Percentiles rank a stretch among this genome's conserved stretches.
Conservation (phyloP, 2,888 invertebrate genomes). For the Luperina testacea region DNA sequence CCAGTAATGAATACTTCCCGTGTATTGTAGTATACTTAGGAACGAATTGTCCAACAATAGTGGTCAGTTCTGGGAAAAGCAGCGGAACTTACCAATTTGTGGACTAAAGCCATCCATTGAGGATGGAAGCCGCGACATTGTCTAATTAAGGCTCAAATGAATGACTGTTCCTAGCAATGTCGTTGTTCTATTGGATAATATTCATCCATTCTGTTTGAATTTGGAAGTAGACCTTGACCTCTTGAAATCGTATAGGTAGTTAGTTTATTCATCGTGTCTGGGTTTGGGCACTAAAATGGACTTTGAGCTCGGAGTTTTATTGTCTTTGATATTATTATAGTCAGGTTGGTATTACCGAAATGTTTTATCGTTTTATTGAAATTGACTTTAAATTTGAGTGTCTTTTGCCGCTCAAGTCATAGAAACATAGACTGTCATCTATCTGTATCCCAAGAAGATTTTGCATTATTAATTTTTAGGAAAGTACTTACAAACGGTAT, state of each 20-base stretch:
- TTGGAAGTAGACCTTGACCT: not conserved
- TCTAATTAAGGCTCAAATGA: constrained; percentile 15
- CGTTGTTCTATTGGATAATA: constrained; percentile 2
- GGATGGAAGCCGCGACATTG: constrained; percentile 4
- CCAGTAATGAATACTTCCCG: not conserved
- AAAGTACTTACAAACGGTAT: not conserved
- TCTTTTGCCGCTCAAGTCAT: not conserved
- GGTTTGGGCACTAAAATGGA: not conserved
- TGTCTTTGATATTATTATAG: not conserved
- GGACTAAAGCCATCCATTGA: constrained; percentile 3
- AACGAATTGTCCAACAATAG: constrained; percentile 13
- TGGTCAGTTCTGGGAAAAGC: constrained; percentile 3
- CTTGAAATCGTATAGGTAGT: not conserved
- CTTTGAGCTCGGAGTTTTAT: not conserved
- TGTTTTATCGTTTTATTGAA: not conserved
- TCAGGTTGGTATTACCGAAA: not conserved
- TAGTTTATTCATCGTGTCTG: not conserved
- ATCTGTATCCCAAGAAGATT: not conserved
- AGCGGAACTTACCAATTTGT: constrained; percentile 31
- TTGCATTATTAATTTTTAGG: not conserved
- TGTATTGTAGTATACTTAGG: not conserved
- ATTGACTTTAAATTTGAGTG: not conserved
- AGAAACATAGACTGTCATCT: not conserved
- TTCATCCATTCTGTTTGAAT: constrained; percentile 5
- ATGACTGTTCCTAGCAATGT: constrained; percentile 11